phyloP scores from a whole-genome alignment of 2,888 invertebrate genomes.

The Platycheirus albimanus region DNA sequence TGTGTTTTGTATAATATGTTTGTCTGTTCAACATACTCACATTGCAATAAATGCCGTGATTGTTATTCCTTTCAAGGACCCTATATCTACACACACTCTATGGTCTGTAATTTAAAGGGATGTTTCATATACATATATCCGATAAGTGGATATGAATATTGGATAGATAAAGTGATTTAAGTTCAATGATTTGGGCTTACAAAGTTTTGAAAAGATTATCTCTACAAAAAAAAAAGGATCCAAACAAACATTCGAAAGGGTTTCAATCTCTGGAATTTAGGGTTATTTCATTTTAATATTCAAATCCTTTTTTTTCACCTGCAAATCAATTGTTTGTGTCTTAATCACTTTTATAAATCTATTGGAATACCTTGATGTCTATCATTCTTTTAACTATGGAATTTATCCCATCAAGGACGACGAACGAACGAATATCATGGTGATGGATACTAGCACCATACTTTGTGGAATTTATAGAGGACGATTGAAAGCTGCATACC shows the following conservation, averaged over 20 bases:
- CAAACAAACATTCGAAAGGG: background rate
- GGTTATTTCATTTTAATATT: background rate
- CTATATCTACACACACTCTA: background rate
- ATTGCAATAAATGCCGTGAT: constrained; percentile 19
- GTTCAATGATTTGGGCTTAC: constrained; percentile 29
- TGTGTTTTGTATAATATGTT: constrained; percentile 14
- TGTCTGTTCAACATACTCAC: constrained; percentile 6
- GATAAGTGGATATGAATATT: constrained; percentile 54
- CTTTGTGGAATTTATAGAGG: constrained; percentile 9
- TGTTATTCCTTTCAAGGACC: too few relatives aligned
- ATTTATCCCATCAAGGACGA: background rate
- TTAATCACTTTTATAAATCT: constrained; percentile 11
- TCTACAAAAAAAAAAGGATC: background rate
- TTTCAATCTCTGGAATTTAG: background rate
- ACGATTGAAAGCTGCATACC: background rate
- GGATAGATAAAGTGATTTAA: constrained; percentile 38
- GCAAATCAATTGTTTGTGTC: constrained; percentile 13
- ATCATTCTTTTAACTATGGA: constrained; percentile 2
- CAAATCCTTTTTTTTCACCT: background rate
- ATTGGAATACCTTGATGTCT: background rate
- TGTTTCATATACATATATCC: constrained; percentile 29
- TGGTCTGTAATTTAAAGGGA: background rate
- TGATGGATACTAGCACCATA: background rate
- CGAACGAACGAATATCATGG: background rate
- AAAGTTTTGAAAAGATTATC: background rate